A percentile compares a stretch with the other conserved stretches of the same genome.
These are phyloP conservation scores for Hoplodrina ambigua DNA, from an alignment of 2,888 invertebrate species.

Conservation along the genomic window DNA sequence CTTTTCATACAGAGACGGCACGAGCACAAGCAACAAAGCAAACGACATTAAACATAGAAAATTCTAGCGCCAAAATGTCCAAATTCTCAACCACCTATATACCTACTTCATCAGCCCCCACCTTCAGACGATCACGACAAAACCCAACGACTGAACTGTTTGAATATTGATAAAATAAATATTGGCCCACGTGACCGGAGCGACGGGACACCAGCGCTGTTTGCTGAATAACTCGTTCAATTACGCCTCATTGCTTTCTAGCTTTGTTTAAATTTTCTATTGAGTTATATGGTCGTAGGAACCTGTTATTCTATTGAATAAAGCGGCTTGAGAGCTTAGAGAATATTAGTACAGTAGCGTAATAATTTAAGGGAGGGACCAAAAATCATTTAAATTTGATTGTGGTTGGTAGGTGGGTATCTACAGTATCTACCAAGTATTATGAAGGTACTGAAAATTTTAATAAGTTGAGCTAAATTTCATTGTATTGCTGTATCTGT, in stretches of 20 bases:
- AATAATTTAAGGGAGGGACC: background rate
- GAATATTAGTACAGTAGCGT: background rate
- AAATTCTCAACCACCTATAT: background rate
- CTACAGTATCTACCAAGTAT: too few relatives aligned
- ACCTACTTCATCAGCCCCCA: slow-evolving; percentile 20
- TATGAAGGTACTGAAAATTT: too few relatives aligned
- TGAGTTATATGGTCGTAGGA: slow-evolving; percentile 36
- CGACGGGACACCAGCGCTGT: slow-evolving; percentile 48
- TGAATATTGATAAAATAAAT: slow-evolving; percentile 88
- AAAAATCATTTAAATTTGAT: background rate
- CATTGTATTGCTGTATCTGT: too few relatives aligned
- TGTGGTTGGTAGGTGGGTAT: background rate
- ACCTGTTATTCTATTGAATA: slow-evolving; percentile 23
- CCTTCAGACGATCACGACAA: slow-evolving; percentile 64
- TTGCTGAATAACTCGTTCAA: slow-evolving; percentile 61
- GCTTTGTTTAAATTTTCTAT: slow-evolving; percentile 51
- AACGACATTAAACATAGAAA: too few relatives aligned
- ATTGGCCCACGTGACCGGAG: slow-evolving; percentile 80
- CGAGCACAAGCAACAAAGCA: too few relatives aligned
- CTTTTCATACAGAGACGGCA: too few relatives aligned
- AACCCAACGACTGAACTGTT: slow-evolving; percentile 74
- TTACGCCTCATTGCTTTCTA: slow-evolving; percentile 61
- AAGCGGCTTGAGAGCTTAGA: background rate
- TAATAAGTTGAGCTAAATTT: too few relatives aligned
- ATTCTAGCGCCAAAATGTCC: background rate